Evolutionary conservation across 2,888 invertebrate genomes (phyloP), one percentile per base, ranked within the genome.

Genomic region (Crioceris asparagi): DNA sequence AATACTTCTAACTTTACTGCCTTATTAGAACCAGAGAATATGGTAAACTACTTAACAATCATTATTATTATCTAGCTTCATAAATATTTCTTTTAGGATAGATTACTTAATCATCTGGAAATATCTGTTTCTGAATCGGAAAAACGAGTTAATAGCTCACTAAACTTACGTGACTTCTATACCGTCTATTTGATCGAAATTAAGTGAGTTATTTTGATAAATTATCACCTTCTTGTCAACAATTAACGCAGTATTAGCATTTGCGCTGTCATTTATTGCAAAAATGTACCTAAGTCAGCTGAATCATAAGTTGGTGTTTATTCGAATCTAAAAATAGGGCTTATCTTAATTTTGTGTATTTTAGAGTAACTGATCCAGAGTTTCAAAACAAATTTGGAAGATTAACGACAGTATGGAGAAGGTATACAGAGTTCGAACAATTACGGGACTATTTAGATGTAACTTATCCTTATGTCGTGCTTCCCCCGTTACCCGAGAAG

Each of bases 371-470:
- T 16, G 77, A 79, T 61, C 67, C 72, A 6, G 71, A 76, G 8
- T 58, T 57, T 36, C 72, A 73, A 51, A 61, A 68, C 39, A 73
- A 77, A 29, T 64, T 78, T 29, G 69, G 70, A 2, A 77, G 73
- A 55, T 64, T 78, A 38, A 77, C 77, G 47, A 76, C 79, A 11
- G 72, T 83, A 48, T 83, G 83, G 82, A 68, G 87, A 48, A 66
- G 87, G 19, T 88, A 87, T 57, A 84, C 83, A 30, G 87, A 88
- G 61, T 87, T 87, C 68, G 86, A 86, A 59, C 75, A 83, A 48
- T 71, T 88, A 33, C 71, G 81, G 49, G 77, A 79, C 48, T 85
- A 85, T 56, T 65, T 88, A 40, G 81, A 80, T 55, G 71, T 80
- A 18, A 78, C 77, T 19, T 86, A 85, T 64, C 83, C 85, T n/a